Evolutionary conservation across 2,113 vertebrate species (phyloP).

Genomic region (Myrmophylax atrothorax): DNA sequence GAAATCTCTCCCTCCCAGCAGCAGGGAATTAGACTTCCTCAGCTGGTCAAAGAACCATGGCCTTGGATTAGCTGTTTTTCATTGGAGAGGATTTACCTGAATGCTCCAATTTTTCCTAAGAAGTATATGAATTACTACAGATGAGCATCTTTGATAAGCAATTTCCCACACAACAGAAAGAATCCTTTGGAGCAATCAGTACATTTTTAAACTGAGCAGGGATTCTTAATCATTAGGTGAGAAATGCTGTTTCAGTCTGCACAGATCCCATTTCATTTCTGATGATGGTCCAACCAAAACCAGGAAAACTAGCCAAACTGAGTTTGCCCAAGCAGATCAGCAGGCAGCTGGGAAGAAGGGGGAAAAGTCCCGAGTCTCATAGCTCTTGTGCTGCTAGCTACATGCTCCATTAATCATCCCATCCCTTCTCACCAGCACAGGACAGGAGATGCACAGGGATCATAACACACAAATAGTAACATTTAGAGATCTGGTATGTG

Average conservation of each 20-base stretch:
- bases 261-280: neutral
- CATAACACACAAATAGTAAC: rapidly evolving
- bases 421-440: neutral
- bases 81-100: neutral
- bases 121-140: neutral
- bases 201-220: neutral
- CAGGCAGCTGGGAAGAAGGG: neutral
- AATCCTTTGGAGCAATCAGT: neutral
- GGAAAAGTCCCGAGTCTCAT: neutral
- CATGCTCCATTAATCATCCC: rapidly evolving
- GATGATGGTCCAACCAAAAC: neutral
- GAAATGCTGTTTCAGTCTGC: neutral
- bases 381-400: neutral
- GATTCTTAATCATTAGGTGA: neutral
- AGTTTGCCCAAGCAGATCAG: neutral
- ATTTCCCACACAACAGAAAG: neutral
- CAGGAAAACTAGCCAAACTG: neutral
- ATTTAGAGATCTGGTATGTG: neutral
- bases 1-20: neutral
- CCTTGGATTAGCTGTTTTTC: neutral
- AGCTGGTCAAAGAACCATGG: neutral
- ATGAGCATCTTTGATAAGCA: neutral
- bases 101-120: neutral
- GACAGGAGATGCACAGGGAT: neutral
- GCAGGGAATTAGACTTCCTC: neutral